Evolutionary conservation across 1,140 invertebrate genomes (phyloP).

Genomic region (Piezodorus guildinii): DNA sequence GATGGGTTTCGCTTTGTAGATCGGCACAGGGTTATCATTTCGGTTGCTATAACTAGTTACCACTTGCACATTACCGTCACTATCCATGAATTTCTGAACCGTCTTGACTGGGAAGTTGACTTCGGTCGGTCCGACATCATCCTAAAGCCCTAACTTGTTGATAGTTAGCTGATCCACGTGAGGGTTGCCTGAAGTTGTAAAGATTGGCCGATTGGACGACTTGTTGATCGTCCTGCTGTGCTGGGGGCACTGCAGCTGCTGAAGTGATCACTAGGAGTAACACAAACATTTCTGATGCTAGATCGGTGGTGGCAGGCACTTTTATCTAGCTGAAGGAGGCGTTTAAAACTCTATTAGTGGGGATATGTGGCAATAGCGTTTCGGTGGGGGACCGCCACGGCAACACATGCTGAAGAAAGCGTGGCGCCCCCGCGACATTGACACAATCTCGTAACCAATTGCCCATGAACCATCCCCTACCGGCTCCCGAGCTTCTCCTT

Average conservation of each 20-base stretch:
- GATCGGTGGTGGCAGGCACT: neutral
- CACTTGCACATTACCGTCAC: slow-evolving; percentile 19
- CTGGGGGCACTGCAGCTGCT: neutral
- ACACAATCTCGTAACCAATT: slow-evolving; percentile 4
- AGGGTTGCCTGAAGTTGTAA: neutral
- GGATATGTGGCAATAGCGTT: neutral
- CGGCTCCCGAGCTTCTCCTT: too few relatives aligned
- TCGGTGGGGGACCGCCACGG: neutral
- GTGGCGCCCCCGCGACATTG: slow-evolving; percentile 9
- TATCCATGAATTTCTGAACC: slow-evolving; percentile 17
- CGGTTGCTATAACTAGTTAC: slow-evolving; percentile 20
- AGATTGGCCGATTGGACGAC: neutral
- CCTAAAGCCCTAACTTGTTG: neutral
- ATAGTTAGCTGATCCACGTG: neutral
- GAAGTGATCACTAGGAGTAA: slow-evolving; percentile 2
- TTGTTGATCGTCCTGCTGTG: neutral
- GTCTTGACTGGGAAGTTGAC: slow-evolving; percentile 21
- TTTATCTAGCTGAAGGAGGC: slow-evolving; percentile 6
- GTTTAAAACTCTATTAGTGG: slow-evolving; percentile 12
- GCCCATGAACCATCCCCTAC: slow-evolving; percentile 9
- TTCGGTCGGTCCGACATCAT: neutral
- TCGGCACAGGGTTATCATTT: slow-evolving; percentile 17
- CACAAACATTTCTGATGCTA: slow-evolving; percentile 8
- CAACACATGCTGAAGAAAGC: slow-evolving; percentile 14
- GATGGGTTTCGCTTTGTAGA: slow-evolving; percentile 10